Conservation (phyloP, 2,113 vertebrate genomes). For the Mirza zaza region DNA sequence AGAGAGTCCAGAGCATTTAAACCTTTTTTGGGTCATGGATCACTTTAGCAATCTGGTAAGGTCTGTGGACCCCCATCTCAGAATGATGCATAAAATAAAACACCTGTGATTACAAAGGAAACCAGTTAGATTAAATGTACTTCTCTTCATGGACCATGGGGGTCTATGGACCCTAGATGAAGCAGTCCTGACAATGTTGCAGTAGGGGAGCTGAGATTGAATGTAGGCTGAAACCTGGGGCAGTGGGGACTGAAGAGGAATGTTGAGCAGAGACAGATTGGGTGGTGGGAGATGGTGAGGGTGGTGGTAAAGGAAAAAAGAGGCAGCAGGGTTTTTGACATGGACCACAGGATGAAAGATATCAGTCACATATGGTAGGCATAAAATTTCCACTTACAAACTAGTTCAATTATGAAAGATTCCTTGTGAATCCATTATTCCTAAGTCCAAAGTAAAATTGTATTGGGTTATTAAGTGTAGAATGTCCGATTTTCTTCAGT, state of each 20-base stretch:
- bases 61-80: not conserved
- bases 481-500: too few relatives aligned
- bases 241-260: not conserved
- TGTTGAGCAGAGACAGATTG: not conserved
- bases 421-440: not conserved
- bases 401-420: conserved; percentile 17
- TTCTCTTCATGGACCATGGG: not conserved
- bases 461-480: not conserved
- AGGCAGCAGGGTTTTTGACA: not conserved
- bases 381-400: not conserved
- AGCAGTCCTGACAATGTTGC: not conserved
- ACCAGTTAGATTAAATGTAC: not conserved
- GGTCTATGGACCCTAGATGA: not conserved
- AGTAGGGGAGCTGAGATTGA: not conserved
- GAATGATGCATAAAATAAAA: conserved; percentile 26
- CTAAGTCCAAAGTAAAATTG: not conserved
- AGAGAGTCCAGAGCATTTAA: not conserved
- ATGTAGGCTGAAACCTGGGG: not conserved
- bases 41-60: not conserved
- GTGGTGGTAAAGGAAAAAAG: not conserved
- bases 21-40: not conserved
- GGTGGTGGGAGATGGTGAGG: not conserved
- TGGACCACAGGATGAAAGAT: not conserved
- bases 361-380: not conserved
- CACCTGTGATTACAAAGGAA: not conserved